Evolutionary conservation across 2,888 invertebrate genomes (phyloP).

Genomic region (Steromphala cineraria): DNA sequence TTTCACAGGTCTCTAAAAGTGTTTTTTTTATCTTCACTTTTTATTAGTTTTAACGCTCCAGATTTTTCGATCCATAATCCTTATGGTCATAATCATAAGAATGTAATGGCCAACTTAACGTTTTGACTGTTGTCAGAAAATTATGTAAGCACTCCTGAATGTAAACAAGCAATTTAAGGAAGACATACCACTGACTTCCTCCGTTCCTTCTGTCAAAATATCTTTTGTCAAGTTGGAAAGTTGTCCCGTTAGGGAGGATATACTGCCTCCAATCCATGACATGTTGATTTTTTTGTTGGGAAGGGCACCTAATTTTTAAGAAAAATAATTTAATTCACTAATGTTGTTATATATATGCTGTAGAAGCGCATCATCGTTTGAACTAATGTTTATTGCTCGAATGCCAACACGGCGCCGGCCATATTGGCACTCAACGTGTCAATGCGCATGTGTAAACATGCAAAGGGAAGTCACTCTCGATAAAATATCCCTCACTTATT

Average conservation of each 20-base stretch:
- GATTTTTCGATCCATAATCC: too few relatives aligned
- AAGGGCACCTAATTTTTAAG: not conserved
- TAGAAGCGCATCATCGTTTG: not conserved
- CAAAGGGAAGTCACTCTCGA: slow-evolving; percentile 26
- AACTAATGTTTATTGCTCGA: slow-evolving; percentile 18
- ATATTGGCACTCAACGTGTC: slow-evolving; percentile 45
- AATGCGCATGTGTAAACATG: slow-evolving; percentile 37
- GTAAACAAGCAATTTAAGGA: too few relatives aligned
- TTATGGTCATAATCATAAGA: too few relatives aligned
- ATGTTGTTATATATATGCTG: not conserved
- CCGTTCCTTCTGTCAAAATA: slow-evolving; percentile 86
- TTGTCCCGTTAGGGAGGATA: slow-evolving; percentile 86
- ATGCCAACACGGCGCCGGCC: slow-evolving; percentile 62
- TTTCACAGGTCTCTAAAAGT: too few relatives aligned
- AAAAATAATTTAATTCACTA: not conserved
- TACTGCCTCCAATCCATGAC: slow-evolving; percentile 78
- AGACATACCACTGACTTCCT: slow-evolving; percentile 79
- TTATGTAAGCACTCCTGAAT: too few relatives aligned
- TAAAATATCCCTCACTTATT: not conserved
- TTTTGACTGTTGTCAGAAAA: too few relatives aligned
- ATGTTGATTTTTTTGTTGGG: slow-evolving; percentile 51
- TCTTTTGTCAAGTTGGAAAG: slow-evolving; percentile 89
- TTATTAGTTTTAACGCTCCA: too few relatives aligned
- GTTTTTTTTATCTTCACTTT: too few relatives aligned
- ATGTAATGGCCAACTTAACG: too few relatives aligned